Evolutionary conservation across 2,888 invertebrate genomes (phyloP).

Genomic region (Nysson spinosus): DNA sequence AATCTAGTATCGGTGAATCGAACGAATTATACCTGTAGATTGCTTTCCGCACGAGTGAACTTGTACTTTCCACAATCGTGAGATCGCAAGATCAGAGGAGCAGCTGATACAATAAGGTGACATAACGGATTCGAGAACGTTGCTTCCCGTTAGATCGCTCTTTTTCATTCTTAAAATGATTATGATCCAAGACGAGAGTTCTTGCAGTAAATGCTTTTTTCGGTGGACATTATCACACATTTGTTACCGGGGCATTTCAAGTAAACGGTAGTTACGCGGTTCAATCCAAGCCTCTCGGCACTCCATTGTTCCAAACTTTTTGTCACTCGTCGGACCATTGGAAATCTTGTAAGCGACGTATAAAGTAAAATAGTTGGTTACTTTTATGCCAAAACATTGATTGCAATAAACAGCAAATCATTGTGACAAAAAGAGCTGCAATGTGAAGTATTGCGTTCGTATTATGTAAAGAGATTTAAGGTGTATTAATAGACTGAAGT

Average conservation of each 20-base stretch:
- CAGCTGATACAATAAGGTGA: conserved; percentile 32
- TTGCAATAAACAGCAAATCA: no score
- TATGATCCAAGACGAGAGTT: conserved; percentile 18
- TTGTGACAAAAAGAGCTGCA: no score
- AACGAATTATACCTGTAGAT: conserved; percentile 26
- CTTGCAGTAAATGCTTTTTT: conserved; percentile 24
- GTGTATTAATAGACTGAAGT: no score
- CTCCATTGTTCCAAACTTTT: conserved; percentile 22
- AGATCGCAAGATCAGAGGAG: conserved; percentile 19
- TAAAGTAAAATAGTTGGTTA: no score
- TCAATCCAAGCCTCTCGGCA: conserved; percentile 6
- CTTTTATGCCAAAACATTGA: no score
- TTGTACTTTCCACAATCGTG: conserved; percentile 47
- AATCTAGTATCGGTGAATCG: conserved; percentile 17
- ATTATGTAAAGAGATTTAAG: no score
- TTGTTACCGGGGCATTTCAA: conserved; percentile 39
- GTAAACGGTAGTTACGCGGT: conserved; percentile 32
- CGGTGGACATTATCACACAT: conserved; percentile 30
- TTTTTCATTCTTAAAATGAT: conserved; percentile 15
- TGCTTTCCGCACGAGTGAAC: conserved; percentile 43
- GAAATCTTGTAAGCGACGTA: no score
- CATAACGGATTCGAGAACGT: conserved; percentile 32
- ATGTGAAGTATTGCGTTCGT: no score
- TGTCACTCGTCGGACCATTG: no score
- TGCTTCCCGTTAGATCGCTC: conserved; percentile 22